Evolutionary conservation across 2,113 vertebrate genomes (phyloP).

Genomic region (Pterocles gutturalis): DNA sequence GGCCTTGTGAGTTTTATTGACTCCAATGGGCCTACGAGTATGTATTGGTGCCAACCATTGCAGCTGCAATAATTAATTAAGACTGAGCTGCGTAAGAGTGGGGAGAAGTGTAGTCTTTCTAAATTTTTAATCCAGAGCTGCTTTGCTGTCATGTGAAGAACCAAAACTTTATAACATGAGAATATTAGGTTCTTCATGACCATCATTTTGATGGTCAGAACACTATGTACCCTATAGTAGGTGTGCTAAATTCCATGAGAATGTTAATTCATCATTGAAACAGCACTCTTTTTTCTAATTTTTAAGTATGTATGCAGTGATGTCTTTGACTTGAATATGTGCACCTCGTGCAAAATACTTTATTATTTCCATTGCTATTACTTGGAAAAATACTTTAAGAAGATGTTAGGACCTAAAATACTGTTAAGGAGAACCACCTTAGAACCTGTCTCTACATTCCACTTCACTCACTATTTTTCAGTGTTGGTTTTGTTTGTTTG

Average conservation of each 20-base stretch:
- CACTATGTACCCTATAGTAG: accelerated
- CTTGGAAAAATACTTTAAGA: not conserved
- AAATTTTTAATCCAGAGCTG: not conserved
- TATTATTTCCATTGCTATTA: not conserved
- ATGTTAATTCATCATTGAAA: not conserved
- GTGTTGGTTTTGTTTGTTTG: no score
- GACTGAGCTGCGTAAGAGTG: not conserved
- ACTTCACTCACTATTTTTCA: not conserved
- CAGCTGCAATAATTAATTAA: conserved; percentile 23
- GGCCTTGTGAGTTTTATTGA: not conserved
- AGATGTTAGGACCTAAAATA: not conserved
- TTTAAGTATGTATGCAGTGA: not conserved
- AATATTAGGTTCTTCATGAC: not conserved
- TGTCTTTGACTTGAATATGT: not conserved
- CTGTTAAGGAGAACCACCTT: not conserved
- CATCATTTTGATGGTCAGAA: not conserved
- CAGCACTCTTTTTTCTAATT: not conserved
- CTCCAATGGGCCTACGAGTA: accelerated
- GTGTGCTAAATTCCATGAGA: not conserved
- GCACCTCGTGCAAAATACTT: not conserved
- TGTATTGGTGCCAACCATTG: not conserved
- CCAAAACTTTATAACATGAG: not conserved
- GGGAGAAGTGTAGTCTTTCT: not conserved
- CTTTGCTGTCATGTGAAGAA: not conserved
- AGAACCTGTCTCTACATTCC: not conserved